phyloP scores from a whole-genome alignment of 2,113 vertebrate genomes.

The Silurus meridionalis region DNA sequence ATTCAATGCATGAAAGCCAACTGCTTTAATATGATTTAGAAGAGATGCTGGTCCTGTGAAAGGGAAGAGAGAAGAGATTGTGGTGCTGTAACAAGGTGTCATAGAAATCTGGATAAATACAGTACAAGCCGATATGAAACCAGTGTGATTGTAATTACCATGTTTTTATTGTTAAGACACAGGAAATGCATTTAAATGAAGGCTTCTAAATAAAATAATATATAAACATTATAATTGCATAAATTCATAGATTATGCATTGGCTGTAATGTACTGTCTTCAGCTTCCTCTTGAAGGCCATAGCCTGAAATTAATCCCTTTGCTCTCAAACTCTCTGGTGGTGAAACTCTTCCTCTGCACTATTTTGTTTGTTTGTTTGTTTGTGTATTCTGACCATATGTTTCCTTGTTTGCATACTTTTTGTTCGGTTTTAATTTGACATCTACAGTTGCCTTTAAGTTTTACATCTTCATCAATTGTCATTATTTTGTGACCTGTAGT shows the following conservation, averaged over 20 bases:
- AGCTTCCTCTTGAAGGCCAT: background rate
- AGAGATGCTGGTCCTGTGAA: conserved; percentile 31
- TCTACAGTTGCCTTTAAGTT: background rate
- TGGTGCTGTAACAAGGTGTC: background rate
- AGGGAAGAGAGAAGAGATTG: conserved; percentile 13
- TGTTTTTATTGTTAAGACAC: background rate
- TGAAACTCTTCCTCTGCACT: too few relatives aligned
- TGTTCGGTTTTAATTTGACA: background rate
- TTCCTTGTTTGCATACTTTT: background rate
- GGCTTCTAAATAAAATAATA: background rate
- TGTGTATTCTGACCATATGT: background rate
- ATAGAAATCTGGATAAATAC: background rate
- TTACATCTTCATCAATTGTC: too few relatives aligned
- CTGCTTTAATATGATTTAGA: conserved; percentile 42
- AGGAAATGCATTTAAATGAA: background rate
- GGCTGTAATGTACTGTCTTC: background rate
- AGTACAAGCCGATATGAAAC: conserved; percentile 15
- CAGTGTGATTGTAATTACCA: background rate
- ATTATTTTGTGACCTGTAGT: background rate
- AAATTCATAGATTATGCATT: background rate
- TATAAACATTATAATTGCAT: background rate
- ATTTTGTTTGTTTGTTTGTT: background rate
- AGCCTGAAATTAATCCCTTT: background rate
- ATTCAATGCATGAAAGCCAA: conserved; percentile 53
- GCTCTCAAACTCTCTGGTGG: background rate